Percentiles rank a stretch among this genome's conserved stretches.
Evolutionary conservation across 2,888 invertebrate species (phyloP).

Genomic region (Pseudolycoriella hygida): DNA sequence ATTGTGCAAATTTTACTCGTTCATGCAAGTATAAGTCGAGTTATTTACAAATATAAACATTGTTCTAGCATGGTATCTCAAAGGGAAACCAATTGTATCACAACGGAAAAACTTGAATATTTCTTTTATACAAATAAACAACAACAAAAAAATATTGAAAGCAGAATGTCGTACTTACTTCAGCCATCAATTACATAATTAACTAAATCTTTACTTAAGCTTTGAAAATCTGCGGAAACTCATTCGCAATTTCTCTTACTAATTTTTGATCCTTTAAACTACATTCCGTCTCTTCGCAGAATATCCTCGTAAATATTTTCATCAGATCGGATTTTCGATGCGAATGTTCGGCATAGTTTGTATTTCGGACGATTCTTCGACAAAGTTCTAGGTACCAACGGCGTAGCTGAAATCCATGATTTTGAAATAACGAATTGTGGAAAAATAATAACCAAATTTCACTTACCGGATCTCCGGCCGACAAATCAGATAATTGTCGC

Average conservation of each 20-base stretch:
- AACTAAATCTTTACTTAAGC: constrained; percentile 28
- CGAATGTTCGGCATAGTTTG: constrained; percentile 60
- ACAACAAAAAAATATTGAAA: no score
- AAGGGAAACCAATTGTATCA: no score
- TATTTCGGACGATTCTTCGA: constrained; percentile 61
- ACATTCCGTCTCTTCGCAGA: constrained; percentile 61
- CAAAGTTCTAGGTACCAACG: constrained; percentile 63
- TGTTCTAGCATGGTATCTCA: no score
- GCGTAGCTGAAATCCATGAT: constrained; percentile 37
- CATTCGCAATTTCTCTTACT: constrained; percentile 65
- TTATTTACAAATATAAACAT: no score
- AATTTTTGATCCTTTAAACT: constrained; percentile 61
- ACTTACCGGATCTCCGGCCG: constrained; percentile 64
- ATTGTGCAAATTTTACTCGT: no score
- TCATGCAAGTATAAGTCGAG: no score
- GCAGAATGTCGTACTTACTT: no score
- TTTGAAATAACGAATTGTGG: constrained; percentile 6
- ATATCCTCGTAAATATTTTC: constrained; percentile 71
- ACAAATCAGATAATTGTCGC: constrained; percentile 75
- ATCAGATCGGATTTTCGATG: constrained; percentile 67
- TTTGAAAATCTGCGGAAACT: constrained; percentile 64
- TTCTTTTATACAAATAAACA: no score
- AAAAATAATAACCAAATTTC: constrained; percentile 4
- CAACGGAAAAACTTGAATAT: no score
- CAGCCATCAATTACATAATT: no score